Evolutionary conservation across 2,113 vertebrate genomes (phyloP), one percentile per base, ranked within the genome.

Genomic region (Scolopax mira): DNA sequence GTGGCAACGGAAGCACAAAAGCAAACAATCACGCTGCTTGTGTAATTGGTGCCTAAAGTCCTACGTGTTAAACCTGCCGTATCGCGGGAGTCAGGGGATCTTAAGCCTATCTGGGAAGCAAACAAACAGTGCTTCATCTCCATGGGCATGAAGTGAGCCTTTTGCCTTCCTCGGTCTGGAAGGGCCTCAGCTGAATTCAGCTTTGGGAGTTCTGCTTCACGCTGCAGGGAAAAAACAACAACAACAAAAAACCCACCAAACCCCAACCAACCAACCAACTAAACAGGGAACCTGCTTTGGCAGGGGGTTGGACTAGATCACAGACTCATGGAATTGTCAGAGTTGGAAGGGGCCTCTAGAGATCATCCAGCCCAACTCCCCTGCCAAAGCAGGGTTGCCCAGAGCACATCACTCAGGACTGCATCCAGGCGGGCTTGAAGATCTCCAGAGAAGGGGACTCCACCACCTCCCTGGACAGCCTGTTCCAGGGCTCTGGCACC

Each of bases 191-290:
- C 39, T 39, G 44, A 93, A 52, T 39, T 58, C 30, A 31, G 39
- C 1, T 0, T 12, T 21, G 18, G 64, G 55, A 5, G 30, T 81
- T 74, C 60, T 37, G 18, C 51, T 46, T 41, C n/a, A 2, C 0
- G 1, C 27, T 0, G 0, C 58, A 69, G n/a, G 17, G 7, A 7
- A 21, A 22, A 46, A 18, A 19, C 21, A 15, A 13, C 62, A 16
- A 10, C 41, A 41, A 41, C 12, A 41, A 41, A 41, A 41, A 41
- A 41, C 39, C 39, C 39, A 41, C 41, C 41, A 42, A 42, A 42
- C 6, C 41, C 41, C 41, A 42, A 42, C 12, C 41, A 57, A 31
- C 19, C 13, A 30, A 30, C 28, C 4, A 52, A 28, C 3, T n/a
- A 52, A 13, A 67, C 41, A 42, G 46, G 21, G 46, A 21, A 48